phyloP scores from a whole-genome alignment of 2,113 vertebrate species.

The Natator depressus region DNA sequence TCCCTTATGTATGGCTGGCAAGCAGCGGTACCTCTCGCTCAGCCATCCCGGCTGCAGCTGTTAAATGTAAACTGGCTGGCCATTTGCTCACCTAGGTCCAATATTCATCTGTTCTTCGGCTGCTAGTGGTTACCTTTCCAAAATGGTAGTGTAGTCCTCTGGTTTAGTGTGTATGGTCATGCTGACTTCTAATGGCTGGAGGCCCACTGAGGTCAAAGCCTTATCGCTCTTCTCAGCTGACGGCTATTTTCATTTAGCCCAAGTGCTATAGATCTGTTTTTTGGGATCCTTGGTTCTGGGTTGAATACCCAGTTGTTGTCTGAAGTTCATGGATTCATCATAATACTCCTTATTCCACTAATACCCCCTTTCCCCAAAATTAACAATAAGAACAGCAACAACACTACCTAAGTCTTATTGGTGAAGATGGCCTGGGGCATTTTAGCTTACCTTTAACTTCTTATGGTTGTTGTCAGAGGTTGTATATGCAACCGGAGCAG shows the following conservation, averaged over 20 bases:
- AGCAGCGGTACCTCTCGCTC: background rate
- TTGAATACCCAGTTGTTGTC: rapidly evolving
- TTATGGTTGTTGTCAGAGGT: background rate
- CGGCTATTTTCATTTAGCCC: background rate
- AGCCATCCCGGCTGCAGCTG: rapidly evolving
- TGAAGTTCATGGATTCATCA: rapidly evolving
- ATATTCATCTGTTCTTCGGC: rapidly evolving
- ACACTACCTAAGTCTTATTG: rapidly evolving
- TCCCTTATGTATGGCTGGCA: background rate
- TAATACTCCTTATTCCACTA: background rate
- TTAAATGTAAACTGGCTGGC: background rate
- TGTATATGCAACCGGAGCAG: background rate
- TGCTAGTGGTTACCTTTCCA: background rate
- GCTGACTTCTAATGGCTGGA: rapidly evolving
- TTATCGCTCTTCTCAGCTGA: background rate
- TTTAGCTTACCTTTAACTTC: background rate
- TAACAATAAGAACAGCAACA: background rate
- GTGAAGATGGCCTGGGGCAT: background rate
- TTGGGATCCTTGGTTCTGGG: background rate
- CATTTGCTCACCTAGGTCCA: background rate
- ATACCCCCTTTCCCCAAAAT: background rate
- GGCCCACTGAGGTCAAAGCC: rapidly evolving
- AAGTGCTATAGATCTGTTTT: rapidly evolving
- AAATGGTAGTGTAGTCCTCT: rapidly evolving
- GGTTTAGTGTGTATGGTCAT: rapidly evolving